Base-by-base conservation (phyloP, 1,140 invertebrate genomes). In the Bombus waltoni region DNA sequence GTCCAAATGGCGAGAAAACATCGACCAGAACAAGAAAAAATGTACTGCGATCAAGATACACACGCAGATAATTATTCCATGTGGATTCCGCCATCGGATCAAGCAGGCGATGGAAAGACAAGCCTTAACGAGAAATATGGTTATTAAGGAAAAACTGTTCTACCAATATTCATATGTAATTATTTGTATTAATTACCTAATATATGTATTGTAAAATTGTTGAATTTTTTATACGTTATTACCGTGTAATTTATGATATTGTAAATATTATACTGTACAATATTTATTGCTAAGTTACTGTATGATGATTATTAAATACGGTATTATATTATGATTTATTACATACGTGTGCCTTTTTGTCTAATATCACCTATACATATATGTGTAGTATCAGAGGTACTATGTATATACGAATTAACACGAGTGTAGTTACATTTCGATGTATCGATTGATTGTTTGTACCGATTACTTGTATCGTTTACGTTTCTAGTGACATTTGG, bases 101-200 rank as follows among this genome's bases (percentile, higher is more conserved):
- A 98, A 95, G 96, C 95, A 80, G 98, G 98, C 8, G 98, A 98
- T 96, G 98, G 98, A 25, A 96, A 96, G 91, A 98, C 98, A 40
- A 96, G 95, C 91, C 95, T 98, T 38, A 98, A 98, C 95, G 97
- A 97, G 40, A 98, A 98, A 95, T 97, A 96, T 92, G 98, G 98
- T 40, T 98, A 98, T 94, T 98, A 93, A 96, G 81, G 28, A 40
- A 47, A 35, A n/a, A 42, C 10, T 83, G 47, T 40, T 47, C 9
- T 15, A 44, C 0, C 62, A 77, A 42, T 40, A 28, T 53, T 53
- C 22, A 53, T 22, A 22, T 53, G 47, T 53, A 53, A 53, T 53
- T 22, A 53, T 22, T 22, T 2, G 6, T 53, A 53, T 53, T 22
- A 53, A 53, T 53, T 22, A 15, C 22, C 6, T 22, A 53, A 53